A percentile compares a stretch with the other conserved stretches of the same genome.
phyloP scores from a whole-genome alignment of 2,797 vertebrate species.

The Thamnophis elegans region DNA sequence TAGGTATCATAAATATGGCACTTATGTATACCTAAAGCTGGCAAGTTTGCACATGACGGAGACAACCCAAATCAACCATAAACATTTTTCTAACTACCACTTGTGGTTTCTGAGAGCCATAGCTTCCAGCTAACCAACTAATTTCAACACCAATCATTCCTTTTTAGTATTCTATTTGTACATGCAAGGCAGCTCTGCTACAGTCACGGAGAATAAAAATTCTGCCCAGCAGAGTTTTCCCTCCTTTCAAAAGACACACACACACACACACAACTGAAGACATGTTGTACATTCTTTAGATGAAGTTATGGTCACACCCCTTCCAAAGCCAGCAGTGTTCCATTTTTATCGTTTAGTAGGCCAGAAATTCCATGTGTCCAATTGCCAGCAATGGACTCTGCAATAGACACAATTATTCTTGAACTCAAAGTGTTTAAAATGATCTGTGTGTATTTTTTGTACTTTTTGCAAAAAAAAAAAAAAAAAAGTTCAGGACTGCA shows the following conservation, averaged over 20 bases:
- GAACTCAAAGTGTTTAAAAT: conserved; percentile 38
- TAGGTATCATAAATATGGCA: conserved; percentile 63
- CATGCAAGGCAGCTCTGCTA: conserved; percentile 51
- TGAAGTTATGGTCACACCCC: conserved; percentile 26
- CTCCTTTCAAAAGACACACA: conserved; percentile 41
- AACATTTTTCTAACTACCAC: conserved; percentile 37
- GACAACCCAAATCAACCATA: conserved; percentile 31
- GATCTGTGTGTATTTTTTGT: conserved; percentile 32
- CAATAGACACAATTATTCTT: conserved; percentile 44
- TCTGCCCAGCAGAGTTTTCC: conserved; percentile 56
- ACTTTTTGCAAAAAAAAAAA: neutral
- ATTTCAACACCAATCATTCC: conserved; percentile 19
- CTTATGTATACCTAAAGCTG: conserved; percentile 55
- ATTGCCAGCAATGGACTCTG: conserved; percentile 56
- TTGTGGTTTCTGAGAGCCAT: conserved; percentile 36
- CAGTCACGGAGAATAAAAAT: conserved; percentile 26
- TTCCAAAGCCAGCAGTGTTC: conserved; percentile 39
- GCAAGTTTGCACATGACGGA: conserved; percentile 41
- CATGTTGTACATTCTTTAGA: conserved; percentile 51
- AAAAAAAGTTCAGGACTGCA: conserved; percentile 20
- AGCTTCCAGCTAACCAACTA: conserved; percentile 31
- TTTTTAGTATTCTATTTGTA: neutral
- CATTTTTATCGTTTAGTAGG: conserved; percentile 36
- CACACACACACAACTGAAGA: conserved; percentile 34
- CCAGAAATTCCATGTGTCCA: conserved; percentile 57